Evolutionary conservation across 2,888 invertebrate genomes (phyloP), one percentile per base, ranked within the genome.

Genomic region (Apodemia zela): DNA sequence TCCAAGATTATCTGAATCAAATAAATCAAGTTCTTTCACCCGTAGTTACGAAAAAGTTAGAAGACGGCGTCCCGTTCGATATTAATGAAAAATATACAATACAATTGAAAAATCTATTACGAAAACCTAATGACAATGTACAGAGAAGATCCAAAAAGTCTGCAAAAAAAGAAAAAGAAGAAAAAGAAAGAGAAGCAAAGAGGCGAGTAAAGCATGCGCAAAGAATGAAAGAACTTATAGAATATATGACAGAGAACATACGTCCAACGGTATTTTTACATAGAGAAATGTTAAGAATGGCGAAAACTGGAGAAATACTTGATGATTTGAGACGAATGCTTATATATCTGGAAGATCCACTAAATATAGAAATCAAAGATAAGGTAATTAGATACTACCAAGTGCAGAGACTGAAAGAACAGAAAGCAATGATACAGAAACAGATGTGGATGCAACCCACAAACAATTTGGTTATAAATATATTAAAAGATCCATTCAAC

Each of bases 271-370:
- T 73, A 11, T 82, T 81, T 69, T 70, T 84, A 3, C 75, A 77
- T 47, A 62, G 72, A 0, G 82, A 85, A 73, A 70, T 84, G 61
- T 45, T 71, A 49, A 75, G 81, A 51, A 82, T 84, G 5, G 38
- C 66, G 29, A 63, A 38, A 3, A 66, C 71, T 0, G 68, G 68
- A 1, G 17, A 35, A 6, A 68, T 81, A 0, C 75, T 70, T 45
- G 81, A 82, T 59, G 64, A 66, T 0, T 47, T 81, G 3, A 77
- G 81, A 61, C 17, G 61, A 61, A 80, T 85, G 78, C 71, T 83
- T 0, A 64, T 68, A 0, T 72, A 69, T 68, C 60, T 83, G 3
- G 80, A 80, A 5, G 42, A 60, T 1, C 71, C 72, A 0, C 62
- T 63, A 0, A 70, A 71, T 42, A 42, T 59, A 0, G 3, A 6